A percentile compares a stretch with the other conserved stretches of the same genome.
phyloP scores from a whole-genome alignment of 2,113 vertebrate genomes.

The Entomyzon cyanotis region DNA sequence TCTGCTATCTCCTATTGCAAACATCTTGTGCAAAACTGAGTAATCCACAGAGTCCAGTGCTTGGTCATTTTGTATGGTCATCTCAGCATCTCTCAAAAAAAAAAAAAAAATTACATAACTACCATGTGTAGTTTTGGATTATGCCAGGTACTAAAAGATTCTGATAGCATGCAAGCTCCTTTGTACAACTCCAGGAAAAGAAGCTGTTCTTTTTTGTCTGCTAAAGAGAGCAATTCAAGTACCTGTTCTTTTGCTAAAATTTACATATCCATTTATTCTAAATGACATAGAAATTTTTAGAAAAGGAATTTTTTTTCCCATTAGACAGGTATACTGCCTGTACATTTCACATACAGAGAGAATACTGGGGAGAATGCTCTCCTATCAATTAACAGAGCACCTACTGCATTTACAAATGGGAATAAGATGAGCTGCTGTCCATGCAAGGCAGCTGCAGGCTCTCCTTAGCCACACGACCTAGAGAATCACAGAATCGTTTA shows the following conservation, averaged over 20 bases:
- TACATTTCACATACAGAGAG: neutral
- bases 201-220: neutral
- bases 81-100: neutral
- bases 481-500: neutral
- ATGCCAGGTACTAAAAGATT: neutral
- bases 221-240: neutral
- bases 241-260: neutral
- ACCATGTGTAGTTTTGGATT: neutral
- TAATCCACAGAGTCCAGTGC: neutral
- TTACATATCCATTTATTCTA: neutral
- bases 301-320: neutral
- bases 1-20: neutral
- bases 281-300: neutral
- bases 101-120: neutral
- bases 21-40: neutral
- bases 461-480: neutral
- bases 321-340: neutral
- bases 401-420: neutral
- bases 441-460: neutral
- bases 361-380: neutral
- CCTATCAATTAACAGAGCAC: neutral
- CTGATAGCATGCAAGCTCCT: rapidly evolving
- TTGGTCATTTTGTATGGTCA: neutral
- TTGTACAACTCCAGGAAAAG: neutral
- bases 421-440: neutral